Percentiles rank a stretch among this genome's conserved stretches.
Evolutionary conservation across 2,113 vertebrate genomes (phyloP).

Genomic region (Passerina amoena): DNA sequence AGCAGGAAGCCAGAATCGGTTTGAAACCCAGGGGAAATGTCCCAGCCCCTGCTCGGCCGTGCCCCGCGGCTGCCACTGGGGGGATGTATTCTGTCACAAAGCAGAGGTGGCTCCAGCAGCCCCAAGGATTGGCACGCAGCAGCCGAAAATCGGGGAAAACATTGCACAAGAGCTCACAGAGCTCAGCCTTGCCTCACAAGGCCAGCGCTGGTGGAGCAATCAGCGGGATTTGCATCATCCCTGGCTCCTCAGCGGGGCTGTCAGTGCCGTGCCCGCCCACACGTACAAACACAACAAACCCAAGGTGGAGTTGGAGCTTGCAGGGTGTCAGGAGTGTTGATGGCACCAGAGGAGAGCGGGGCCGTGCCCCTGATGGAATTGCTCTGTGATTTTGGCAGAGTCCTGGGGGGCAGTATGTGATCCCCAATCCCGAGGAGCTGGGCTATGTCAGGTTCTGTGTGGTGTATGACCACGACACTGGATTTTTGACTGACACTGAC

Average conservation of each 20-base stretch:
- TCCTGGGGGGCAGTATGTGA: slow-evolving; percentile 59
- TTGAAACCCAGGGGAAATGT: neutral
- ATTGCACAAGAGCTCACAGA: neutral
- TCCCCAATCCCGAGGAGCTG: slow-evolving; percentile 75
- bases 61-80: neutral
- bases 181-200: neutral
- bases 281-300: neutral
- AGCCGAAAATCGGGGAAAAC: neutral
- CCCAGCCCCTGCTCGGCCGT: neutral
- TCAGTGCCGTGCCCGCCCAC: neutral
- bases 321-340: neutral
- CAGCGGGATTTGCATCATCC: neutral
- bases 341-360: neutral
- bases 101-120: neutral
- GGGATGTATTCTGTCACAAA: neutral
- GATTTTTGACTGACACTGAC: neutral
- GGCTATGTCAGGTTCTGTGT: slow-evolving; percentile 79
- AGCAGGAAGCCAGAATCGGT: neutral
- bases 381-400: slow-evolving; percentile 67
- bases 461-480: slow-evolving; percentile 81
- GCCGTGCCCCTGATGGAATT: neutral
- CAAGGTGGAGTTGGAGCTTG: neutral
- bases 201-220: neutral
- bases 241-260: neutral
- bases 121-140: neutral